Evolutionary conservation across 2,113 vertebrate genomes (phyloP).

Genomic region (Anhinga rufa): DNA sequence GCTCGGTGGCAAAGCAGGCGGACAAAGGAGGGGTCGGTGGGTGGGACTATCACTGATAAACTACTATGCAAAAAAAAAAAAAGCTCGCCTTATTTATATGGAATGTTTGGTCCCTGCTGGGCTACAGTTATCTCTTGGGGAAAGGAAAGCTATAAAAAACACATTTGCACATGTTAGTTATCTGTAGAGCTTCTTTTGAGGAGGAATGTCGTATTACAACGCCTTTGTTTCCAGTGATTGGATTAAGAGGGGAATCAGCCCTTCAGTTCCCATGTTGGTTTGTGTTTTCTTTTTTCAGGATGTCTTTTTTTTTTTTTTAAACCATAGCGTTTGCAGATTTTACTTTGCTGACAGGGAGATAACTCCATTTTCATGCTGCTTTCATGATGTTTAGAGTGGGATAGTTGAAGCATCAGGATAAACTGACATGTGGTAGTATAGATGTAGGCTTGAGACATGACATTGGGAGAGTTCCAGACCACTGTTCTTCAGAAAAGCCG

Average conservation of each 20-base stretch:
- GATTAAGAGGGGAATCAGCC: not conserved
- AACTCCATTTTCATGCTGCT: constrained; percentile 41
- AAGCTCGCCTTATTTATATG: constrained; percentile 74
- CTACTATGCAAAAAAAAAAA: constrained; percentile 78
- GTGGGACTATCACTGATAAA: constrained; percentile 66
- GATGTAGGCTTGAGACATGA: not conserved
- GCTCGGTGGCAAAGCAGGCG: constrained; percentile 58
- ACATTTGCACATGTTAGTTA: constrained; percentile 29
- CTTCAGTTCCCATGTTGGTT: not conserved
- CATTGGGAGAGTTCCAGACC: not conserved
- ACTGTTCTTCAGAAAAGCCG: not conserved
- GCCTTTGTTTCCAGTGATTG: constrained; percentile 1
- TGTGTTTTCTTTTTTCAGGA: not conserved
- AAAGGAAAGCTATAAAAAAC: constrained; percentile 33
- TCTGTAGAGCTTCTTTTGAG: constrained; percentile 13
- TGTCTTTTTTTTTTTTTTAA: not conserved
- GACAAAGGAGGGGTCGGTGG: constrained; percentile 42
- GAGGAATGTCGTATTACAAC: not conserved
- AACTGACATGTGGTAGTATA: not conserved
- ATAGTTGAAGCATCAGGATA: not conserved
- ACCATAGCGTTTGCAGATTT: not conserved
- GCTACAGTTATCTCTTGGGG: not conserved
- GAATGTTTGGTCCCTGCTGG: constrained; percentile 53
- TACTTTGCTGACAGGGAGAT: constrained; percentile 22
- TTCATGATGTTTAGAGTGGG: not conserved